Base-by-base conservation (phyloP, 2,113 vertebrate species). In the Podarcis raffonei region DNA sequence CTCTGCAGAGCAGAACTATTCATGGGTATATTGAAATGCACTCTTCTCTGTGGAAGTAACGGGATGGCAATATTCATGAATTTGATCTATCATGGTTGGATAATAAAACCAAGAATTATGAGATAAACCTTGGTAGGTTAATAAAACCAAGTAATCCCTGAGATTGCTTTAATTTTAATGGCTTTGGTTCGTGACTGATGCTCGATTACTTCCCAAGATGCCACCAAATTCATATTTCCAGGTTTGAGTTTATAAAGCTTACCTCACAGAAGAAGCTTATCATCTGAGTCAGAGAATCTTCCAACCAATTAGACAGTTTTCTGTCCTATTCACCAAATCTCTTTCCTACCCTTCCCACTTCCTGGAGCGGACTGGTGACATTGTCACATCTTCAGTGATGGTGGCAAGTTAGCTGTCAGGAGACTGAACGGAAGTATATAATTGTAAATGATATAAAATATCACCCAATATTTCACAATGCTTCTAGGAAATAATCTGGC, bases 41-140 rank as follows among this genome's bases (percentile, higher is more conserved):
- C 0, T 0, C n/a, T 77, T n/a, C 8, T 90, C 2, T 15, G 0
- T 25, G 1, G 20, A 35, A 15, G 48, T 53, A 53, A 53, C 48
- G 11, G 48, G 11, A 9, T 53, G 11, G 8, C 8, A 65, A 5
- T 89, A 65, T 86, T 71, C 59, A 81, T 72, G 75, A 35, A 39
- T 12, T 30, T 16, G 20, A 12, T 42, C 35, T 86, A 42, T 72
- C 35, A 66, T 78, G 74, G 13, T 78, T 68, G 37, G 35, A 2
- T 66, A 86, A 66, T 78, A 66, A 74, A 78, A 78, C 9, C 59
- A 66, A 62, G 25, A 22, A 65, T 4, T 30, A 6, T 12, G 35
- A 53, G 48, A 53, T 53, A 53, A 53, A 53, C 48, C 48, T 53
- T 53, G 22, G 37, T 25, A 2, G 23, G 32, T 68, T 39, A 81